Base-by-base conservation (phyloP, 35 echinoderm and acorn worm species). In the Patiria miniata region DNA sequence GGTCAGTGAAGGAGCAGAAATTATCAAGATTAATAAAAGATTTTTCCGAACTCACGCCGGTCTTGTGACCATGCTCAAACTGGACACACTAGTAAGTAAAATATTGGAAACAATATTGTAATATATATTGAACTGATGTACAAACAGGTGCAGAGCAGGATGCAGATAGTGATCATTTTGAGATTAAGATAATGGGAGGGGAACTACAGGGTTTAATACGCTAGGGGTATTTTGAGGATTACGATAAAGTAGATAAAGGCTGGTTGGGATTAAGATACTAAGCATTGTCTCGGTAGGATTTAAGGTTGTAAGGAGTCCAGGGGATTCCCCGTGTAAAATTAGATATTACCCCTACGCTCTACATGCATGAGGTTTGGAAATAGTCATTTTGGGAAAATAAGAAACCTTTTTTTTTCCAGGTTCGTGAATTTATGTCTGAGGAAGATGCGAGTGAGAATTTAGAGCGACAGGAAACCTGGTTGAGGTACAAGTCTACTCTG, bases 1-100 rank as follows among this genome's bases (percentile, higher is more conserved):
- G 90, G 85, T 86, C 21, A 92, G 90, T 77, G 90, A 86, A 52
- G 90, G 90, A 21, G 84, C 90, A 10, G 90, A 92, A 38, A 86
- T 92, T 2, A 87, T 92, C 32, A 52, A 77, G 12, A 82, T 92
- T 29, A 92, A 84, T 61, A 92, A 92, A 77, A 77, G 90, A 7
- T 92, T 92, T 40, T 92, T 92, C n/a, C 54, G 85, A 15, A 77
- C 86, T 1, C 85, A 92, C 39, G 90, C 90, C 29, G 81, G 85
- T 32, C 44, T 65, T n/a, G 39, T 87, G 7, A 92, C 90, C 8
- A 78, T 83, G 37, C 65, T 92, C 2, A 81, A 80, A 68, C 40
- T 92, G 8, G 90, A 92, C 19, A 83, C 76, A 50, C 28, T 92
- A 84, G 90, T 92, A 87, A 52, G 90, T 87, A 40, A 47, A 4